These are phyloP conservation scores for Homarus americanus DNA, from an alignment of 1,140 invertebrate genomes.

Conservation along the genomic window DNA sequence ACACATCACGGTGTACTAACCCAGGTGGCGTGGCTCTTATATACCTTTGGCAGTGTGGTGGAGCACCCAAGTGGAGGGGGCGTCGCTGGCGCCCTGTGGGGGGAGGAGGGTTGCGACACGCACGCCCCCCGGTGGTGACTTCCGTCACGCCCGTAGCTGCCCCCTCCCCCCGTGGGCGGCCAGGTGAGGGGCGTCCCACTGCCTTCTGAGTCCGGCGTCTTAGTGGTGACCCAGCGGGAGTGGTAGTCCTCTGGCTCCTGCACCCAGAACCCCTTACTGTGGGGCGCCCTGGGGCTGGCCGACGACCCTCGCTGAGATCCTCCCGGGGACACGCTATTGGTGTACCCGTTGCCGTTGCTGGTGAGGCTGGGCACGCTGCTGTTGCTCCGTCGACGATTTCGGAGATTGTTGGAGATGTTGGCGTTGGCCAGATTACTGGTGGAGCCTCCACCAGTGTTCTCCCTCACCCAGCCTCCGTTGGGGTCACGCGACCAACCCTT, in stretches of 20 bases:
- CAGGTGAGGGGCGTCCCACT: slow-evolving; percentile 67
- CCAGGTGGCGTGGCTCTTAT: slow-evolving; percentile 75
- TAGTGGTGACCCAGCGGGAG: slow-evolving; percentile 72
- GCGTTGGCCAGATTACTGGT: slow-evolving; percentile 61
- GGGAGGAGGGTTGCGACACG: slow-evolving; percentile 62
- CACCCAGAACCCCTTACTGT: slow-evolving; percentile 74
- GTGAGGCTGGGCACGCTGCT: slow-evolving; percentile 62
- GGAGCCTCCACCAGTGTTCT: slow-evolving; percentile 40
- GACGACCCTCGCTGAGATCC: slow-evolving; percentile 60
- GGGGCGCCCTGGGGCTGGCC: slow-evolving; percentile 70
- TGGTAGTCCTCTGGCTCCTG: slow-evolving; percentile 74
- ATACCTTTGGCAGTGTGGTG: slow-evolving; percentile 69
- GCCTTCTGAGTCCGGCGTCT: slow-evolving; percentile 65
- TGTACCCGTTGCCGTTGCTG: slow-evolving; percentile 48
- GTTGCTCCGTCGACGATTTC: slow-evolving; percentile 53
- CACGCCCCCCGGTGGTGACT: slow-evolving; percentile 37
- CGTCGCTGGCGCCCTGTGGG: slow-evolving; percentile 51
- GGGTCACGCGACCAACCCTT: slow-evolving; percentile 55
- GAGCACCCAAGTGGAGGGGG: slow-evolving; percentile 45
- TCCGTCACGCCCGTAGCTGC: slow-evolving; percentile 3
- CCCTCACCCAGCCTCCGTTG: slow-evolving; percentile 44
- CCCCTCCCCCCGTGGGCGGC: slow-evolving; percentile 58
- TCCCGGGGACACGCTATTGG: not conserved
- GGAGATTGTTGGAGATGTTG: slow-evolving; percentile 56
- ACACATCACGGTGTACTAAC: slow-evolving; percentile 72